Base-by-base conservation (phyloP, 1,140 invertebrate genomes). In the Drosophila burlai region DNA sequence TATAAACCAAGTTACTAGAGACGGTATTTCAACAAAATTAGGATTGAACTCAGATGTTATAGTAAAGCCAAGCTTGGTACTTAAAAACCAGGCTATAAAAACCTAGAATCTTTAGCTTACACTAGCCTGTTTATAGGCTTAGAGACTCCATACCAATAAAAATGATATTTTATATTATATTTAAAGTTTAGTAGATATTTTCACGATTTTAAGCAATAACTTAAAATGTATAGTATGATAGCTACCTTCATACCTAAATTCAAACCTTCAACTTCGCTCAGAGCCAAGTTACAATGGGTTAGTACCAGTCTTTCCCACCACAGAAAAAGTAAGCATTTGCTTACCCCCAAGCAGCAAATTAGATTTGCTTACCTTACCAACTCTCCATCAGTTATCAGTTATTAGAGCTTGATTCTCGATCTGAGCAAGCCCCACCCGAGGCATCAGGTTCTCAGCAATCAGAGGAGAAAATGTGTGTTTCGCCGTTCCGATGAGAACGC, bases 381-480 rank as follows among this genome's bases (percentile, higher is more conserved):
- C 26, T 50, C 49, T 29, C 10, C 29, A 18, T 3, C 38, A 7
- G 26, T 43, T 61, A 43, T 18, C 34, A 43, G 69, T 72, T 73
- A 74, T 62, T 62, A 11, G 24, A 62, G 24, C 34, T 46, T 36
- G 46, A n/a, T 72, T 49, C 36, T 38, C 36, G 36, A 42, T 66
- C 18, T 43, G 29, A 38, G 43, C 62, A 52, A 29, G 40, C 29
- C 21, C 38, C 36, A 60, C 71, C 71, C 38, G 68, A 73, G 71
- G 71, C 71, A 43, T 61, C 18, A n/a, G 21, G 71, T 74, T 74
- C 71, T 74, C 71, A 73, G 54, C 54, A 72, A 59, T 72, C 36
- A 40, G 59, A n/a, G 34, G 34, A 29, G 38, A 63, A 52, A 69
- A 69, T 43, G 45, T n/a, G 18, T n/a, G 26, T n/a, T 49, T 38